A percentile compares a stretch with the other conserved stretches of the same genome.
These are phyloP conservation scores for Battus philenor DNA, from an alignment of 1,140 invertebrate species.

Conservation along the genomic window DNA sequence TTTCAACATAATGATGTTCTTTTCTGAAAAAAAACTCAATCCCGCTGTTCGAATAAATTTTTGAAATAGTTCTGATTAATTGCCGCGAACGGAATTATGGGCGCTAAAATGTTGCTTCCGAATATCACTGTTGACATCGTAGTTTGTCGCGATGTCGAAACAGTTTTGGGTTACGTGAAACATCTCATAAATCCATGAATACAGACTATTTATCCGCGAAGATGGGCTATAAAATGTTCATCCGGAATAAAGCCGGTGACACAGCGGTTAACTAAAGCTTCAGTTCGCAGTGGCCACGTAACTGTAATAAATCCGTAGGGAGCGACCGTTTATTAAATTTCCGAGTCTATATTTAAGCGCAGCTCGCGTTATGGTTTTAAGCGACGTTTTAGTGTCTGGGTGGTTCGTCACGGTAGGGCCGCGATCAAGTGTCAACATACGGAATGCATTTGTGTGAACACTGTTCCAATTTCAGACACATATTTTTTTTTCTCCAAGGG, in stretches of 20 bases:
- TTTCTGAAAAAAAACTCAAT: no score
- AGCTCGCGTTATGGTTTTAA: constrained; percentile 32
- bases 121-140: background rate
- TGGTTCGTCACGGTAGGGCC: constrained; percentile 29
- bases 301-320: constrained; percentile 3
- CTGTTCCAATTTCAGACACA: no score
- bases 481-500: no score
- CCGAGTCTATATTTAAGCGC: constrained; percentile 47
- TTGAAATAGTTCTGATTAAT: constrained; percentile 8
- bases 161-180: background rate
- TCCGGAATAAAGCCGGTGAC: no score
- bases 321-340: constrained; percentile 24
- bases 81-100: background rate
- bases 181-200: constrained; percentile 3
- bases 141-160: background rate
- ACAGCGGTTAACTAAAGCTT: no score
- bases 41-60: constrained; percentile 5
- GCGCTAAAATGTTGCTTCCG: constrained; percentile 13
- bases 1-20: no score
- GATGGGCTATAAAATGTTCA: constrained; percentile 6
- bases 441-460: no score
- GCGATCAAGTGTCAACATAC: constrained; percentile 23
- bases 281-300: no score
- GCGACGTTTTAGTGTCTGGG: constrained; percentile 57
- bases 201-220: constrained; percentile 10